phyloP scores from a whole-genome alignment of 2,113 vertebrate genomes.

The Platichthys flesus region DNA sequence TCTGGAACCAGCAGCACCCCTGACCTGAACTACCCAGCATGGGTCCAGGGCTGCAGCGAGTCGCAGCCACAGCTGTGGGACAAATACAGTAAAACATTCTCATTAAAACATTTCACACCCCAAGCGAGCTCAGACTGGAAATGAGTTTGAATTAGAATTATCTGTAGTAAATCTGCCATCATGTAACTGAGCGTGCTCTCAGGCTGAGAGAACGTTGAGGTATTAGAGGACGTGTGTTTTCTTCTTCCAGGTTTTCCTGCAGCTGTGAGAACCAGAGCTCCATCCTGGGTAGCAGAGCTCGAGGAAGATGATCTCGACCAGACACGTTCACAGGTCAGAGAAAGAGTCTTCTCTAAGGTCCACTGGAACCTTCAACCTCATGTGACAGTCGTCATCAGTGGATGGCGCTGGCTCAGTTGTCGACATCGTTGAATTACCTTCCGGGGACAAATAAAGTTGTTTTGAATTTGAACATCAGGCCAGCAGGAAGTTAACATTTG shows the following conservation, averaged over 20 bases:
- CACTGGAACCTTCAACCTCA: too few relatives aligned
- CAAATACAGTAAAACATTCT: conserved; percentile 13
- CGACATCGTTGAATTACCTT: neutral
- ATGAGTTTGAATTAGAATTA: too few relatives aligned
- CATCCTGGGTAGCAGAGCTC: conserved; percentile 62
- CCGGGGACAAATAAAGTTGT: too few relatives aligned
- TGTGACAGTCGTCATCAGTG: too few relatives aligned
- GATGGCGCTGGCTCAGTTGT: neutral
- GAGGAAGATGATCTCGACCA: conserved; percentile 24
- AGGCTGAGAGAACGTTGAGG: too few relatives aligned
- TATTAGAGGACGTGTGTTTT: neutral
- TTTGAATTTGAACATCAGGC: too few relatives aligned
- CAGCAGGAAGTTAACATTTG: too few relatives aligned
- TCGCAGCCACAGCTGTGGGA: conserved; percentile 8
- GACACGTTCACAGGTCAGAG: conserved; percentile 32
- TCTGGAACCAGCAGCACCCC: conserved; percentile 49
- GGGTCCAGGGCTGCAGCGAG: conserved; percentile 51
- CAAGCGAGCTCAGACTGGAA: too few relatives aligned
- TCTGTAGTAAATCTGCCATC: too few relatives aligned
- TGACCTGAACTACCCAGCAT: conserved; percentile 47
- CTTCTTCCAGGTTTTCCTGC: conserved; percentile 8
- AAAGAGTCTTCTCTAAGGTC: neutral
- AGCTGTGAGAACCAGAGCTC: conserved; percentile 20
- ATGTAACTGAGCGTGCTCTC: too few relatives aligned
- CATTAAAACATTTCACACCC: too few relatives aligned